Evolutionary conservation across 2,888 invertebrate species (phyloP).

Genomic region (Zhuqinia jingwanae): DNA sequence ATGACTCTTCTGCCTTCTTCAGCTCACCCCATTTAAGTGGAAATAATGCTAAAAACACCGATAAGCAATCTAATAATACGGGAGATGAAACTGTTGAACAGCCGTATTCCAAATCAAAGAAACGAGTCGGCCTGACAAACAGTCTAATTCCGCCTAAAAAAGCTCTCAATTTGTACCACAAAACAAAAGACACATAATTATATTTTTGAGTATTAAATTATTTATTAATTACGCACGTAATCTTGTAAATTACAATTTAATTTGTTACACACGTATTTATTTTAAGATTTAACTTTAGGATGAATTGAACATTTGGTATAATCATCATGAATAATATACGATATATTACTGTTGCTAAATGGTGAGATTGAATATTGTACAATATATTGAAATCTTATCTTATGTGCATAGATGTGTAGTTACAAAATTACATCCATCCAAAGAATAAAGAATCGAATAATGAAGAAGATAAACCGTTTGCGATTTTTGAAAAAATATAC

Average conservation of each 20-base stretch:
- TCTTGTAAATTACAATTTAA: not conserved
- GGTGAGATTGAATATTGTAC: no score
- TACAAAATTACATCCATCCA: no score
- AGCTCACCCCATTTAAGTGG: constrained; percentile 60
- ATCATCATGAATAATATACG: no score
- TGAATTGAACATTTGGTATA: no score
- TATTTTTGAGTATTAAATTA: not conserved
- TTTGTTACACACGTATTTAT: not conserved
- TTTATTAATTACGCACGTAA: not conserved
- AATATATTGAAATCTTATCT: no score
- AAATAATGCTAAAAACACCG: not conserved
- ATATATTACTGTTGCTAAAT: no score
- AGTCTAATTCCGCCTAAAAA: constrained; percentile 52
- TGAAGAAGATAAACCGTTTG: not conserved
- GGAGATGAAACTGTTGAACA: not conserved
- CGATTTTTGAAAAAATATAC: constrained; percentile 9
- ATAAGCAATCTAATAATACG: not conserved
- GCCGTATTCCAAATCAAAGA: constrained; percentile 50
- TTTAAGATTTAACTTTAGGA: no score
- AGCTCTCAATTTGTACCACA: constrained; percentile 53
- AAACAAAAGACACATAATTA: constrained; percentile 51
- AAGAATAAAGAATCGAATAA: not conserved
- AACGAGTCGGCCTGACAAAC: constrained; percentile 58
- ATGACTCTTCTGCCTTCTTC: constrained; percentile 58
- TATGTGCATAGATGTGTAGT: no score